Conservation (phyloP, 2,888 invertebrate species). For the Catocala nupta region DNA sequence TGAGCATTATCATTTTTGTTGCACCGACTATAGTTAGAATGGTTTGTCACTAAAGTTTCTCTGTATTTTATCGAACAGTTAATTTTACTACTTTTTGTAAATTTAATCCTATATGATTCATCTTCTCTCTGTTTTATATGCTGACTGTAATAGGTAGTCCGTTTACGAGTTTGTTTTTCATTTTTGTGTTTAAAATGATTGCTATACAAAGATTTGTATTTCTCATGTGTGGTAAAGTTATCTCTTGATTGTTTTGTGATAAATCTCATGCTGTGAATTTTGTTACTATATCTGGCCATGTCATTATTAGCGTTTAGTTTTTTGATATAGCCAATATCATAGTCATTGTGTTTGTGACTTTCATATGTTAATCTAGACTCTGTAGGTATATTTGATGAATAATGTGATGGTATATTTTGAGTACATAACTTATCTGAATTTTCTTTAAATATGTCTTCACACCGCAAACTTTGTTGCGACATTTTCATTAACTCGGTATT, state of each 20-base stretch:
- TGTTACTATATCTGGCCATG: neutral
- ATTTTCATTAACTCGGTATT: neutral
- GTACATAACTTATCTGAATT: neutral
- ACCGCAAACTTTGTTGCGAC: slow-evolving; percentile 3
- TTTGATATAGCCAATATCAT: neutral
- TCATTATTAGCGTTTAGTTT: neutral
- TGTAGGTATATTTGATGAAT: slow-evolving; percentile 1
- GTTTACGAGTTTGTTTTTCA: neutral
- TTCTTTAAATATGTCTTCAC: slow-evolving; percentile 11
- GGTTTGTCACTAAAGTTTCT: neutral
- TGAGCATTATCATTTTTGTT: neutral
- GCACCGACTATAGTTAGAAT: neutral
- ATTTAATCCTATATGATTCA: slow-evolving; percentile 59
- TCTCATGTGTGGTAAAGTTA: slow-evolving; percentile 52
- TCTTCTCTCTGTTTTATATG: slow-evolving; percentile 27
- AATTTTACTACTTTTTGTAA: slow-evolving; percentile 35
- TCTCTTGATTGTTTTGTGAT: slow-evolving; percentile 61
- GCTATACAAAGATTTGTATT: slow-evolving; percentile 19
- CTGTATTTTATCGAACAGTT: neutral
- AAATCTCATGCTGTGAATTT: slow-evolving; percentile 41
- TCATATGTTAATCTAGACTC: slow-evolving; percentile 59
- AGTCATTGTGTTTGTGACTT: slow-evolving; percentile 58
- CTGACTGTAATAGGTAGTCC: slow-evolving; percentile 11
- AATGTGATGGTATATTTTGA: slow-evolving; percentile 13
- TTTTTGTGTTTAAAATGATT: slow-evolving; percentile 18